Base-by-base conservation (phyloP, 1,140 invertebrate species). In the Akabosia matsudoensis region DNA sequence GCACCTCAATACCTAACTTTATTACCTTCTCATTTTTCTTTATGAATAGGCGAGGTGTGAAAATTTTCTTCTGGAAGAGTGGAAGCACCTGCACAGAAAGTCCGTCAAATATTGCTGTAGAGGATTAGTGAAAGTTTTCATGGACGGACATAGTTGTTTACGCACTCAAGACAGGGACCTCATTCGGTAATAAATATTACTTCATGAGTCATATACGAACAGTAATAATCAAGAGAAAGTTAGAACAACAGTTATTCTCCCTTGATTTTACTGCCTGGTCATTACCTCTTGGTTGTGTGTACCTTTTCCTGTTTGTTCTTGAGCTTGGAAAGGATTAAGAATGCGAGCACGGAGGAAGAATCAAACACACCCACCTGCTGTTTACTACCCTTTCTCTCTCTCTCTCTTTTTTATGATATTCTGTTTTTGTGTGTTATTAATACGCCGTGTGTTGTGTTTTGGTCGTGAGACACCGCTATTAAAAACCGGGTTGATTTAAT, bases 401-500 rank as follows among this genome's bases (percentile, higher is more conserved):
- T n/a, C n/a, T n/a, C n/a, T n/a, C n/a, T n/a, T n/a, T n/a, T n/a
- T n/a, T 45, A 18, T 45, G 18, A 45, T 45, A 18, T 45, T 45
- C 37, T 18, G 7, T 45, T 7, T 45, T 45, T 10, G 7, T 45
- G 18, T 18, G 18, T 18, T 18, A 45, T 45, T 10, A 7, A 45
- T 10, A 45, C 7, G 37, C 37, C 7, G 37, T 45, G 37, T 45
- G 7, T 7, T 45, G 37, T 45, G 37, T 45, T 45, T 7, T 45
- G 7, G 37, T 45, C 37, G 18, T 45, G 18, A 61, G 54, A 61
- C 4, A 61, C 54, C 13, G 54, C 24, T 22, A 61, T 61, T 61
- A 61, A 61, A 61, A n/a, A n/a, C n/a, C n/a, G 54, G 24, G 54
- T 61, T 61, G 54, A 61, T 61, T 61, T 61, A 61, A 61, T 61